Percentiles rank a stretch among this genome's conserved stretches.
phyloP scores from a whole-genome alignment of 2,113 vertebrate genomes.

The Lota lota region DNA sequence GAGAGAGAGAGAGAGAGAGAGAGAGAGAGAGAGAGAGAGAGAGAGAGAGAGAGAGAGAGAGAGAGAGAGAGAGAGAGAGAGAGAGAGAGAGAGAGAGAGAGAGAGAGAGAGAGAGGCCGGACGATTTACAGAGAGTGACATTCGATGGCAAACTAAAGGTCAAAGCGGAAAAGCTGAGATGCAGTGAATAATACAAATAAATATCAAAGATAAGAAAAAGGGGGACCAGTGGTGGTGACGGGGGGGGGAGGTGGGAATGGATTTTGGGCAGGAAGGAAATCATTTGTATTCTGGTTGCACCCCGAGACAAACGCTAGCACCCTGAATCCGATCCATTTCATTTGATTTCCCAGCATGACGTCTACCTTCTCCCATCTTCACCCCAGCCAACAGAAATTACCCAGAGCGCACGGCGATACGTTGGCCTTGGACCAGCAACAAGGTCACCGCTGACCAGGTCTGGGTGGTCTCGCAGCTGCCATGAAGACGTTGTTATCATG shows the following conservation, averaged over 20 bases:
- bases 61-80: conserved; percentile 15
- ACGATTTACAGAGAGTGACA: not conserved
- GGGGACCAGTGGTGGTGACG: not conserved
- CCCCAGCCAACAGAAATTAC: not conserved
- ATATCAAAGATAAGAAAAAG: not conserved
- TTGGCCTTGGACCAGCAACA: conserved; percentile 3
- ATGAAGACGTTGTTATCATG: conserved; percentile 54
- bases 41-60: conserved; percentile 30
- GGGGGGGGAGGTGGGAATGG: too few relatives aligned
- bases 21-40: not conserved
- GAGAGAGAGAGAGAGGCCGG: not conserved
- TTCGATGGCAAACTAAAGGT: not conserved
- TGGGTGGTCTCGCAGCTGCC: conserved; percentile 41
- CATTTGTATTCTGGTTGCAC: conserved; percentile 18
- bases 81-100: not conserved
- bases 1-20: conserved; percentile 15
- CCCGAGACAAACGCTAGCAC: not conserved
- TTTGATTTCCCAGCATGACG: conserved; percentile 44
- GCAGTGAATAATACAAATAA: not conserved
- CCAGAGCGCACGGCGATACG: not conserved
- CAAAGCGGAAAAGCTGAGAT: not conserved
- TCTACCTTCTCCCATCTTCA: too few relatives aligned
- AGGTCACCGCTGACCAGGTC: conserved; percentile 47
- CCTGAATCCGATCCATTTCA: conserved; percentile 7
- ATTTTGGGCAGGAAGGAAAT: not conserved